Conservation (phyloP, 2,113 vertebrate species). For the Catharus bicknelli region DNA sequence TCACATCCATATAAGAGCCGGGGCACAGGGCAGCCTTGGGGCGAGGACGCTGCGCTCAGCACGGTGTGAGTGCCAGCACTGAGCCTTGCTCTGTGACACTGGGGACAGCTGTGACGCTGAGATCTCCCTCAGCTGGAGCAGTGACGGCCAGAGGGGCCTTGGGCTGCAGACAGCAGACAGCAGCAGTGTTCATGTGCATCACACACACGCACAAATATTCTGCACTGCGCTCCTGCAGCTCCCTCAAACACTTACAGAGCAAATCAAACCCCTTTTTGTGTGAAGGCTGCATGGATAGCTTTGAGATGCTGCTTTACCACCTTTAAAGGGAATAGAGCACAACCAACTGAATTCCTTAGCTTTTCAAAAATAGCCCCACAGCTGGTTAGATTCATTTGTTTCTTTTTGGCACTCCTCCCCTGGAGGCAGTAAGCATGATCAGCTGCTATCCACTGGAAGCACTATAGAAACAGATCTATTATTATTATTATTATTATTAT, state of each 20-base stretch:
- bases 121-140: neutral
- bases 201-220: rapidly evolving
- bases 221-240: neutral
- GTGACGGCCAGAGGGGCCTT: neutral
- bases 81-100: neutral
- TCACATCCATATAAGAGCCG: neutral
- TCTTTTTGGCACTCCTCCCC: constrained; percentile 27
- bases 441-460: constrained; percentile 37
- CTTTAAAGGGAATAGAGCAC: constrained; percentile 44
- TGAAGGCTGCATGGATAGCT: neutral
- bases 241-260: neutral
- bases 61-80: neutral
- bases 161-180: neutral
- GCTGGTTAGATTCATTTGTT: constrained; percentile 43
- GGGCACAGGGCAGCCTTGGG: neutral
- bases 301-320: neutral
- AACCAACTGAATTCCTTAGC: neutral
- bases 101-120: neutral
- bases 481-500: constrained; percentile 1
- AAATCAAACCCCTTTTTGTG: neutral
- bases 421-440: constrained; percentile 45
- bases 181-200: neutral
- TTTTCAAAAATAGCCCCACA: constrained; percentile 57
- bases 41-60: neutral
- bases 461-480: constrained; percentile 1